Evolutionary conservation across 2,113 vertebrate genomes (phyloP).

Genomic region (Crotalus helleri): DNA sequence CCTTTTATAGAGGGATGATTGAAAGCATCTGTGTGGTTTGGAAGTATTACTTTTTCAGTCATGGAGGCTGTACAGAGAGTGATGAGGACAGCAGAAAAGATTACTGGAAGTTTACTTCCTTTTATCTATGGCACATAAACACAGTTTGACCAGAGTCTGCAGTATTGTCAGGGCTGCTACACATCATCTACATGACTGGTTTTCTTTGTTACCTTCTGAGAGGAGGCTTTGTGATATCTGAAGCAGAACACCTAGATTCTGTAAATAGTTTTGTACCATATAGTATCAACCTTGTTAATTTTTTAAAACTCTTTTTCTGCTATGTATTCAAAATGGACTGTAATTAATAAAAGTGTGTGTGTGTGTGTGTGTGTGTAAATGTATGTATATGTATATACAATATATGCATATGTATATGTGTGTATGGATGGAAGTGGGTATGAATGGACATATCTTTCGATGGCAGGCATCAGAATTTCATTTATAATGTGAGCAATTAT

Average conservation of each 20-base stretch:
- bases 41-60: not conserved
- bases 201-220: not conserved
- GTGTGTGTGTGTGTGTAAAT: too few relatives aligned
- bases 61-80: not conserved
- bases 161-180: not conserved
- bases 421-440: too few relatives aligned
- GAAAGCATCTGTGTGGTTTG: not conserved
- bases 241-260: not conserved
- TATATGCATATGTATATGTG: too few relatives aligned
- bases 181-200: not conserved
- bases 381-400: too few relatives aligned
- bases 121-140: not conserved
- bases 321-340: not conserved
- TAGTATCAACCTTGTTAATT: not conserved
- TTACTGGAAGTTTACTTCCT: not conserved
- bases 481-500: too few relatives aligned
- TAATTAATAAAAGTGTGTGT: too few relatives aligned
- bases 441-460: too few relatives aligned
- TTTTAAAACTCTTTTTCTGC: not conserved
- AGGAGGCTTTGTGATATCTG: not conserved
- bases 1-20: not conserved
- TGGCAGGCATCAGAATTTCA: too few relatives aligned
- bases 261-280: not conserved
- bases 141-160: not conserved
- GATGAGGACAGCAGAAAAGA: not conserved